Evolutionary conservation across 1,140 invertebrate species (phyloP).

Genomic region (Asobara japonica): DNA sequence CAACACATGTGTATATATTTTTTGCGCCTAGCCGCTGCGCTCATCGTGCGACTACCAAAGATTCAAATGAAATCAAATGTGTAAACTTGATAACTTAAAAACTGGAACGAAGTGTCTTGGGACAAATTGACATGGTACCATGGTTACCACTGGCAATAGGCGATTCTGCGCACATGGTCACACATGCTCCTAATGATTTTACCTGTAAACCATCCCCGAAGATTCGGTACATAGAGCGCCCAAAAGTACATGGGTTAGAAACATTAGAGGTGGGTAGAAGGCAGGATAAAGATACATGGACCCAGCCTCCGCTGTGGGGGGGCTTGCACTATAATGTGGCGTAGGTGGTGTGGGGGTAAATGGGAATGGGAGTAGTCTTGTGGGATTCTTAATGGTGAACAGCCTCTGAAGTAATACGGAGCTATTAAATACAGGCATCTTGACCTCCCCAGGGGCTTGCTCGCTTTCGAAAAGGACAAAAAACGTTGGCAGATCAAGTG

Average conservation of each 20-base stretch:
- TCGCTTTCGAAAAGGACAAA: neutral
- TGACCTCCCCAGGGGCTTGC: neutral
- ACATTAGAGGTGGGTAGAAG: conserved; percentile 3
- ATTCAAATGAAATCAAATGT: too few relatives aligned
- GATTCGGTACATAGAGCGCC: neutral
- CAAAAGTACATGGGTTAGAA: conserved; percentile 9
- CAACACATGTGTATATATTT: too few relatives aligned
- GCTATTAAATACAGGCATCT: conserved; percentile 56
- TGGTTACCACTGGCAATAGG: neutral
- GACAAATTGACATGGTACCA: conserved; percentile 29
- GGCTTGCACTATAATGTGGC: conserved; percentile 35
- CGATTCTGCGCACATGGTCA: neutral
- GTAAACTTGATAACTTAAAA: too few relatives aligned
- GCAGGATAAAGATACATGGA: conserved; percentile 22
- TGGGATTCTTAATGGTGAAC: conserved; percentile 63
- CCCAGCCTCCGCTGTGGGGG: conserved; percentile 24
- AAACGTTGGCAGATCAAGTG: too few relatives aligned
- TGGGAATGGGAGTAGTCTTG: conserved; percentile 47
- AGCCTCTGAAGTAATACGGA: conserved; percentile 56
- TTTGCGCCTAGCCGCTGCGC: too few relatives aligned
- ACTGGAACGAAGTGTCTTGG: too few relatives aligned
- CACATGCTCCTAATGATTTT: conserved; percentile 17
- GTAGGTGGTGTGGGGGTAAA: conserved; percentile 29
- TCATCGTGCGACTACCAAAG: too few relatives aligned
- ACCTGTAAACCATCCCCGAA: neutral